phyloP scores from a whole-genome alignment of 1,140 invertebrate genomes.

The Trachymyrmex septentrionalis region DNA sequence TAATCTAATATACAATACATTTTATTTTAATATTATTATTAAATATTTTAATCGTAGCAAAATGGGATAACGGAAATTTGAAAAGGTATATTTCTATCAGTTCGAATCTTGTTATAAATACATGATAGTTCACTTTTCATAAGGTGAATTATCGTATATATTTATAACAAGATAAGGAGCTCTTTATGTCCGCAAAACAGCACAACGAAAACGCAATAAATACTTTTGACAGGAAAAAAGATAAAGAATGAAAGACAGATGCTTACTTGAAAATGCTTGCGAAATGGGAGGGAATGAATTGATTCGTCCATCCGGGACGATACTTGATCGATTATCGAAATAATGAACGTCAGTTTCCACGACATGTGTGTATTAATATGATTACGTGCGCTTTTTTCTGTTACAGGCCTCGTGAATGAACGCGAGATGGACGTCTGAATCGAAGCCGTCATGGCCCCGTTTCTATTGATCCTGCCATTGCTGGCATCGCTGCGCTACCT shows the following conservation, averaged over 20 bases:
- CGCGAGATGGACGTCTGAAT: constrained; percentile 71
- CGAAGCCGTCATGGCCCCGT: constrained; percentile 60
- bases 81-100: not conserved
- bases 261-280: not conserved
- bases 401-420: constrained; percentile 69
- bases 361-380: constrained; percentile 43
- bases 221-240: not conserved
- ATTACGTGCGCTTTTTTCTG: constrained; percentile 50
- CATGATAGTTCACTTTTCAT: not conserved
- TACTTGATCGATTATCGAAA: constrained; percentile 60
- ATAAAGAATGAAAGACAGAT: constrained; percentile 33
- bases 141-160: too few relatives aligned
- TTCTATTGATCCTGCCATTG: constrained; percentile 67
- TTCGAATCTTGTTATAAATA: not conserved
- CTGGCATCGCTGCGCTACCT: constrained; percentile 65
- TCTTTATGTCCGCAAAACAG: constrained; percentile 10
- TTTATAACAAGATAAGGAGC: not conserved
- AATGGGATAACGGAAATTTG: not conserved
- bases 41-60: not conserved
- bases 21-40: not conserved
- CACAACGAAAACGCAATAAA: constrained; percentile 11
- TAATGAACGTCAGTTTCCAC: constrained; percentile 37
- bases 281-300: constrained; percentile 38
- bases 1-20: not conserved
- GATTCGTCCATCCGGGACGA: constrained; percentile 23